Base-by-base conservation (phyloP, 1,140 invertebrate species). In the Lepidotrigona ventralis region DNA sequence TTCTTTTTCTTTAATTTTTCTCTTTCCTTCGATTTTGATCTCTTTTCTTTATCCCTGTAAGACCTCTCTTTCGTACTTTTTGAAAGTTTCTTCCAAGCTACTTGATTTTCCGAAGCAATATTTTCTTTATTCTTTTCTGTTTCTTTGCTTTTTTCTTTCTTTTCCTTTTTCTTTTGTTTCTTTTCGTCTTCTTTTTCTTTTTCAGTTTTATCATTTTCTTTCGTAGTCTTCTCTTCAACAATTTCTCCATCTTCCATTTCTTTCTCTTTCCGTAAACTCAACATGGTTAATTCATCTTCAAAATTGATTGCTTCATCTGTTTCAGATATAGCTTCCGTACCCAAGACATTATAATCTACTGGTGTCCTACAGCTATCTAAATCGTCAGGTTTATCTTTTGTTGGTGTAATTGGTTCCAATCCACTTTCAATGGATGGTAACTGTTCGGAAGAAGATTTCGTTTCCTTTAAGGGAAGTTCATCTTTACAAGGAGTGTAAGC, bases 31-130 rank as follows among this genome's bases (percentile, higher is more conserved):
- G 91, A 91, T 46, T 89, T 90, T 1, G 90, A 95, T 88, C 91
- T 91, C 89, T 91, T 95, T 84, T 93, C 96, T 70, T 97, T 96
- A 66, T 97, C 97, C 1, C 98, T 95, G 90, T 98, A 98, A 89
- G 97, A 98, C 76, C 97, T 94, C 85, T 97, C 97, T 90, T 97
- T 98, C 12, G 96, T 96, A 86, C 94, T 96, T 90, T 97, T 98
- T 17, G 97, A 97, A 2, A 97, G 93, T 91, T 98, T 98, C 88
- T 98, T 98, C 94, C 98, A 98, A 0, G 95, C 93, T 0, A 92
- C 91, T 11, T 93, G 84, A 71, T 93, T 93, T 23, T 94, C 92
- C 0, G 93, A 92, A 0, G 92, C 92, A 86, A 92, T 95, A 94
- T 93, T 95, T 93, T 95, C 96, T 94, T 93, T 96, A 93, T 90